These are phyloP conservation scores for Sebastiscus tertius DNA, from an alignment of 2,797 vertebrate species.

Conservation along the genomic window DNA sequence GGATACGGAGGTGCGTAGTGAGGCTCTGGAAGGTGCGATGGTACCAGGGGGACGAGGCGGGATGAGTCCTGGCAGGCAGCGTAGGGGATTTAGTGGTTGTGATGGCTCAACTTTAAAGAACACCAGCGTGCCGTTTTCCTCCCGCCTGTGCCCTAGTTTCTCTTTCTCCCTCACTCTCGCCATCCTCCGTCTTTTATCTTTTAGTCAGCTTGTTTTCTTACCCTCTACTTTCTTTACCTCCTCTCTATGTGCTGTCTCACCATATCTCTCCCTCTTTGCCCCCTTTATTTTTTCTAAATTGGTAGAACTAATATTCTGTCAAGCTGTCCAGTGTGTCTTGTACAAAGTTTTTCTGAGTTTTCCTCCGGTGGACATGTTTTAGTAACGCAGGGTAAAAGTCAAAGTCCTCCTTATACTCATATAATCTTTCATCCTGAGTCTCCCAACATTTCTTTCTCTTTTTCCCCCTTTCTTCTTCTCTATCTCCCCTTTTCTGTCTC, in stretches of 20 bases:
- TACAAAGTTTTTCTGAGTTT: background rate
- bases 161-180: conserved; percentile 6
- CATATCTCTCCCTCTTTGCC: background rate
- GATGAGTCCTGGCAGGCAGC: conserved; percentile 52
- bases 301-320: background rate
- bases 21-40: conserved; percentile 39
- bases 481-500: background rate
- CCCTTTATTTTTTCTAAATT: background rate
- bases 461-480: background rate
- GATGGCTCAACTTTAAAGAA: conserved; percentile 72
- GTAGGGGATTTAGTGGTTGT: conserved; percentile 37
- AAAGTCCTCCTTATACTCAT: background rate
- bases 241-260: background rate
- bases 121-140: conserved; percentile 33
- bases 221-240: conserved; percentile 14
- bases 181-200: conserved; percentile 37
- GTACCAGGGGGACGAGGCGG: conserved; percentile 28
- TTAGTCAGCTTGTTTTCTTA: conserved; percentile 28
- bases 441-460: background rate
- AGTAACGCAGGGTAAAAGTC: conserved; percentile 6
- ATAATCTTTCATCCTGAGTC: conserved; percentile 9
- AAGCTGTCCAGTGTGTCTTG: background rate
- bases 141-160: conserved; percentile 61
- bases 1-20: conserved; percentile 33
- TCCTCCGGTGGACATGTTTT: background rate